Evolutionary conservation across 2,113 vertebrate species (phyloP).

Genomic region (Emydocephalus ijimae): DNA sequence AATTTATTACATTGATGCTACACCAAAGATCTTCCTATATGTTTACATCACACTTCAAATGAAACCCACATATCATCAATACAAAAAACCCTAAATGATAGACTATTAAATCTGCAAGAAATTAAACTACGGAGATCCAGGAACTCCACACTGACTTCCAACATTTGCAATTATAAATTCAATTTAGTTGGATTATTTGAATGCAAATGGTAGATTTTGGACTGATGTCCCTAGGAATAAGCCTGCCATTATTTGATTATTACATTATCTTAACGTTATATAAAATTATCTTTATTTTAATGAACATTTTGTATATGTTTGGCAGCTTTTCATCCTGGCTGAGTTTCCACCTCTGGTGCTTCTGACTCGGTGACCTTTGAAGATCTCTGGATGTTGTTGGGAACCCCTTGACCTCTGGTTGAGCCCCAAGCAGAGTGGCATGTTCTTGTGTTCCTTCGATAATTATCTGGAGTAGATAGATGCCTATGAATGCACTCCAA

Average conservation of each 20-base stretch:
- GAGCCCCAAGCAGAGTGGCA: fast-evolving
- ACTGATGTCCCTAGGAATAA: neutral
- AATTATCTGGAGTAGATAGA: fast-evolving
- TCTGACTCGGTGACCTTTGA: neutral
- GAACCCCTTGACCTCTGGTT: neutral
- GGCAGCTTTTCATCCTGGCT: fast-evolving
- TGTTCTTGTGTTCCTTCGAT: neutral
- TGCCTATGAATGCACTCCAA: constrained; percentile 45
- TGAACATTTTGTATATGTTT: fast-evolving
- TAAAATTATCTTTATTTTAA: neutral
- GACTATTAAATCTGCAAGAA: neutral
- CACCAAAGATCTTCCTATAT: neutral
- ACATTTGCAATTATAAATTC: constrained; percentile 20
- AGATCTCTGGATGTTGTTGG: fast-evolving
- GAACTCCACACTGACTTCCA: neutral
- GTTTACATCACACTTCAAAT: neutral
- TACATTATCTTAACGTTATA: neutral
- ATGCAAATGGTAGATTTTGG: neutral
- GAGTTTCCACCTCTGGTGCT: neutral
- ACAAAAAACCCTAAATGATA: neutral
- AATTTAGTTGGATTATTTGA: constrained; percentile 7
- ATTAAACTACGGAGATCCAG: neutral
- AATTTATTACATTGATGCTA: neutral
- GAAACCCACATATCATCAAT: neutral
- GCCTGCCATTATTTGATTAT: constrained; percentile 3